These are phyloP conservation scores for Bursaphelenchus okinawaensis DNA, from an alignment of 2,888 invertebrate species.

Conservation along the genomic window DNA sequence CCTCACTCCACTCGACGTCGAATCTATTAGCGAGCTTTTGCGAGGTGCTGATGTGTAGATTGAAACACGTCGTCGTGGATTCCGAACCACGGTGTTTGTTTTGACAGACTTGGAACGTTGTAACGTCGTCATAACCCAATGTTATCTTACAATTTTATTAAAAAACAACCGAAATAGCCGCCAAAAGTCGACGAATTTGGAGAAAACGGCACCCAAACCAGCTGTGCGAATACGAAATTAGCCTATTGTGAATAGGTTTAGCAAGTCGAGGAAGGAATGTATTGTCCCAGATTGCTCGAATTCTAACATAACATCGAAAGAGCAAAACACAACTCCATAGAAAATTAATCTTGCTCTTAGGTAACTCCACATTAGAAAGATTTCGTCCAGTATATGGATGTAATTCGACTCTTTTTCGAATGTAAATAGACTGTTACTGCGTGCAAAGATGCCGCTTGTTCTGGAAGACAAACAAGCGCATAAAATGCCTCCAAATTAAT, in stretches of 20 bases:
- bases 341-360: no score
- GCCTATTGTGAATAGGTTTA: neutral
- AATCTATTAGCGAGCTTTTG: slow-evolving; percentile 10
- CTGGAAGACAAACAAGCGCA: no score
- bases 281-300: neutral
- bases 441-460: no score
- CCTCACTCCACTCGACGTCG: slow-evolving; percentile 1
- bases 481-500: no score
- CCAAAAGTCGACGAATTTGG: no score
- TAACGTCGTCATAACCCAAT: neutral
- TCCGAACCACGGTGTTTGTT: neutral
- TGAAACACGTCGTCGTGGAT: neutral
- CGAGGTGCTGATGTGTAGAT: neutral
- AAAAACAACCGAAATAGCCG: neutral
- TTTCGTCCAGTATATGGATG: no score
- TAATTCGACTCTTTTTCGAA: no score
- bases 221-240: neutral
- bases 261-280: neutral
- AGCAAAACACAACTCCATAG: no score
- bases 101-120: slow-evolving; percentile 9
- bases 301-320: no score
- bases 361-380: no score
- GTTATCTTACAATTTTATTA: no score
- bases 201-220: neutral
- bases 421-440: no score